Evolutionary conservation across 2,888 invertebrate genomes (phyloP), one percentile per base, ranked within the genome.

Genomic region (Apodemia duryi): DNA sequence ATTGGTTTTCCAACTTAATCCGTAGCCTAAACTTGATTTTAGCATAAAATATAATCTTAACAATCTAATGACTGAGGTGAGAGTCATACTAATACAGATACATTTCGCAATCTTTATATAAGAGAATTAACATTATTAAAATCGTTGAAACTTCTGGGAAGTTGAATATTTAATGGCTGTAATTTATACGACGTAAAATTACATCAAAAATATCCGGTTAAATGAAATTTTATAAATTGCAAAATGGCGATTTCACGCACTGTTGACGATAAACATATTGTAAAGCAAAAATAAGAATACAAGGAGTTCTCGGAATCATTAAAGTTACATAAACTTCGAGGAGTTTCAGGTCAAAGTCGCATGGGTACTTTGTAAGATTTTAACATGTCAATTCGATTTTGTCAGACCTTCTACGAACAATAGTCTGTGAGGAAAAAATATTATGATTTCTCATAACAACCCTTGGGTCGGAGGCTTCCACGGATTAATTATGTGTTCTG

Each of bases 401-500:
- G 76, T 75, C 69, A 69, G 74, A 72, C 76, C 76, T 87, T 86
- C 85, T 73, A 69, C 81, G 87, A 86, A 88, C 84, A 84, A 85
- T 84, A 84, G 82, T 54, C 43, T 43, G 66, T 78, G 79, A 73
- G 71, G 61, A 65, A 69, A 69, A 68, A 68, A 67, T 63, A 63
- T 67, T 80, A 83, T 82, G 85, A 87, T 89, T 88, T 89, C 89
- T 89, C 84, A 85, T 84, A 88, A 86, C 89, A 87, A 86, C 88
- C 91, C 87, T 88, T 78, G 84, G 83, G 83, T 86, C 74, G 88
- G 81, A 91, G 91, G 91, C 88, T 90, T 91, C 91, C 85, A 85
- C 85, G 91, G 91, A 91, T 91, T 91, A 91, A 91, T 91, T 91
- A 91, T 84, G 88, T 83, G 88, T 91, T 91, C 91, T 85, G 85